phyloP scores from a whole-genome alignment of 2,888 invertebrate species.

The Tupiocoris notatus region DNA sequence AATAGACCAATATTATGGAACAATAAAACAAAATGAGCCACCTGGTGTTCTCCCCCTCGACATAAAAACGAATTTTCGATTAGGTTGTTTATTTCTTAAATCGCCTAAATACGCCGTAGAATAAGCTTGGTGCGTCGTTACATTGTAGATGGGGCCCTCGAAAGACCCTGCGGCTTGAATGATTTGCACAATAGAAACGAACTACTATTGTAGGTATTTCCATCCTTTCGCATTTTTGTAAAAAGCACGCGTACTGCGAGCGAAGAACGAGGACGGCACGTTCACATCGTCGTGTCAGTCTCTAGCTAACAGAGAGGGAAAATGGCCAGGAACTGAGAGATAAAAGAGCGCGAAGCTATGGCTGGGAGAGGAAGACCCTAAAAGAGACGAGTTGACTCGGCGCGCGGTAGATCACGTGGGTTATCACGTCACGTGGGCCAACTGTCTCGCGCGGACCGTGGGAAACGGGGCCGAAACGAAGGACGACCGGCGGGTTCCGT shows the following conservation, averaged over 20 bases:
- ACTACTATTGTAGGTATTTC: too few relatives aligned
- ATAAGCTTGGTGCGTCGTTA: too few relatives aligned
- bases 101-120: too few relatives aligned
- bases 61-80: too few relatives aligned
- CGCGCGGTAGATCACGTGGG: constrained; percentile 36
- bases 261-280: background rate
- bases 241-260: background rate
- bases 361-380: background rate
- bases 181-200: background rate
- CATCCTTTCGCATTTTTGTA: background rate
- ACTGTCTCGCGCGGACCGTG: constrained; percentile 37
- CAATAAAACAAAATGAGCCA: too few relatives aligned
- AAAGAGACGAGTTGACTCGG: background rate
- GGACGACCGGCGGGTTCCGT: background rate
- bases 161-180: too few relatives aligned
- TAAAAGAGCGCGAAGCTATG: background rate
- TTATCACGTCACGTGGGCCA: constrained; percentile 36
- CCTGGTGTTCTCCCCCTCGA: too few relatives aligned
- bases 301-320: too few relatives aligned
- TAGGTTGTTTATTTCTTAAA: too few relatives aligned
- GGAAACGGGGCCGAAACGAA: constrained; percentile 21
- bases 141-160: too few relatives aligned
- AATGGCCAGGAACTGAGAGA: background rate
- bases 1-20: too few relatives aligned
- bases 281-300: background rate